Base-by-base conservation (phyloP, 2,113 vertebrate species). In the Chloropsis cyanopogon region DNA sequence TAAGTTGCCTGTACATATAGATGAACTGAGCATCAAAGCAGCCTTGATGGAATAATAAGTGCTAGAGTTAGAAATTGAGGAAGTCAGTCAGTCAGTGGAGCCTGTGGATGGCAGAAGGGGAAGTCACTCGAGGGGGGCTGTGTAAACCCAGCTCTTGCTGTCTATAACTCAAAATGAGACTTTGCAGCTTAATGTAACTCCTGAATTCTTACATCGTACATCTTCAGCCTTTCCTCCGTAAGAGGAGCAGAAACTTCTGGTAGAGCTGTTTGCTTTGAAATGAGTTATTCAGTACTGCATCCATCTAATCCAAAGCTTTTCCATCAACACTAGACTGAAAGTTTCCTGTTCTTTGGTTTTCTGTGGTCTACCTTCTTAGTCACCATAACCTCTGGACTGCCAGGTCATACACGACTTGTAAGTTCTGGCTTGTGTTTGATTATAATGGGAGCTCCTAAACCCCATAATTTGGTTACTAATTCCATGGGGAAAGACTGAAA, bases 231-330 rank as follows among this genome's bases (percentile, higher is more conserved):
- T 95, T 95, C 79, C 73, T 88, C 65, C 92, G 29, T 85, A 78
- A 94, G 95, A 88, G 72, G 79, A 56, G 91, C 93, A 97, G 90
- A 91, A 94, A 92, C 33, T 87, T 78, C 84, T 93, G 72, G 63
- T 80, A 69, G 93, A 95, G 66, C 88, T 89, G 86, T 96, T 96
- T 95, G 89, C 90, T 96, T 96, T 94, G 78, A 96, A 97, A 89
- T 91, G 88, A 81, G 54, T 94, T 95, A 93, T 90, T 95, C 87
- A 89, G 75, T 90, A 47, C 91, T 68, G 60, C 80, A 87, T 93
- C 84, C 88, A 66, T 92, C 90, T 93, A 85, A 90, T 84, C 72
- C 92, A 83, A 70, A 77, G 52, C 63, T 93, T 92, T 95, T 96
- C 94, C 90, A 96, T 94, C 87, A 94, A 75, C 52, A 52, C 52